Evolutionary conservation across 2,113 vertebrate genomes (phyloP).

Genomic region (Dromaius novaehollandiae): DNA sequence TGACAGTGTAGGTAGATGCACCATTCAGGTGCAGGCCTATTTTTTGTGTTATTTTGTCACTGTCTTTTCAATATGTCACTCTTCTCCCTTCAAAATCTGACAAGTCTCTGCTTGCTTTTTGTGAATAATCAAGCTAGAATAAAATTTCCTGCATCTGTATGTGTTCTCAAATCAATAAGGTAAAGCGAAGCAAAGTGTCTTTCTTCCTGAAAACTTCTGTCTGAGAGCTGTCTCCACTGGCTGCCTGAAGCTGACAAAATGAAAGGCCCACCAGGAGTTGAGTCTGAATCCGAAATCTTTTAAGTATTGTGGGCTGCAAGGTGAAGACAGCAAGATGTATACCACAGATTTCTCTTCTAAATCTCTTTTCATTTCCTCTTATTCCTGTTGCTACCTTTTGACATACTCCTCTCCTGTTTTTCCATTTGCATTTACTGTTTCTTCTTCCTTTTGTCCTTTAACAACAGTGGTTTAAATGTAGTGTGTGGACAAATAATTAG

Average conservation of each 20-base stretch:
- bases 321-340: slow-evolving; percentile 4
- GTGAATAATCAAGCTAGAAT: slow-evolving; percentile 47
- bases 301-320: slow-evolving; percentile 45
- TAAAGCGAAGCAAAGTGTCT: slow-evolving; percentile 59
- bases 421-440: neutral
- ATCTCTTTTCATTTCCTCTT: neutral
- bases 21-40: neutral
- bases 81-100: slow-evolving; percentile 35
- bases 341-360: neutral
- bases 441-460: neutral
- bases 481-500: neutral
- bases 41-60: slow-evolving; percentile 48
- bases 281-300: slow-evolving; percentile 25
- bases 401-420: neutral
- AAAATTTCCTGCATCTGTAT: slow-evolving; percentile 33
- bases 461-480: neutral
- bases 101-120: slow-evolving; percentile 40
- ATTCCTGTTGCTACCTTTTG: neutral
- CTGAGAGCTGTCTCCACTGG: slow-evolving; percentile 26
- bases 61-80: slow-evolving; percentile 51
- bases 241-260: slow-evolving; percentile 52
- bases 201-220: slow-evolving; percentile 43
- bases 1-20: slow-evolving; percentile 36
- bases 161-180: slow-evolving; percentile 34
- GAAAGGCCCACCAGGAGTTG: slow-evolving; percentile 57